Conservation (phyloP, 2,888 invertebrate genomes). For the Chymomyza amoena region DNA sequence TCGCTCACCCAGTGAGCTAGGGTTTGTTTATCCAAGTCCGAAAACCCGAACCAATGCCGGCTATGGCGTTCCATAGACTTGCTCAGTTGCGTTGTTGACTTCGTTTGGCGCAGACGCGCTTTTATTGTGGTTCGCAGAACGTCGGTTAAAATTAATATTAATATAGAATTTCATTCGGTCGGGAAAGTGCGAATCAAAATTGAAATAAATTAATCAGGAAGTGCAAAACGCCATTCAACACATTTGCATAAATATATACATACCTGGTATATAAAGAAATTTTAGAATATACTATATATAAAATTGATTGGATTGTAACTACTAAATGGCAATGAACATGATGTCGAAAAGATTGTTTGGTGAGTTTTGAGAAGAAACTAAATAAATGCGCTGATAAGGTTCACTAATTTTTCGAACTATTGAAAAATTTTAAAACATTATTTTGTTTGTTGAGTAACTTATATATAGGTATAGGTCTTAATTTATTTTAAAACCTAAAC, state of each 20-base stretch:
- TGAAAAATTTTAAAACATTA: too few relatives aligned
- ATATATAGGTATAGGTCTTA: too few relatives aligned
- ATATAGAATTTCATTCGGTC: conserved; percentile 14
- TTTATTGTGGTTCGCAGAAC: conserved; percentile 30
- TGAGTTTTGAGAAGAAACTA: conserved; percentile 28
- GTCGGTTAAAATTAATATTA: conserved; percentile 7
- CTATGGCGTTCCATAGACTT: conserved; percentile 16
- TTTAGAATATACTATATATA: neutral
- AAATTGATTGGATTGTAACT: neutral
- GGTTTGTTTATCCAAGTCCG: conserved; percentile 26
- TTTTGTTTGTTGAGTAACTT: too few relatives aligned
- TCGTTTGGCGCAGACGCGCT: conserved; percentile 44
- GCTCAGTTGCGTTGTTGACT: conserved; percentile 50
- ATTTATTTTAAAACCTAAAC: too few relatives aligned
- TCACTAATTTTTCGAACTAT: too few relatives aligned
- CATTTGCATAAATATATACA: conserved; percentile 15
- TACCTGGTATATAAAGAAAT: neutral
- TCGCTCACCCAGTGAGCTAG: neutral
- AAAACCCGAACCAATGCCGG: conserved; percentile 17
- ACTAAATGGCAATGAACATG: conserved; percentile 30
- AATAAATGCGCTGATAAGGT: neutral
- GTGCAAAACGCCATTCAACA: neutral
- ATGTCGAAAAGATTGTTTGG: conserved; percentile 47
- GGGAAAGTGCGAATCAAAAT: conserved; percentile 24
- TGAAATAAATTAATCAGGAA: conserved; percentile 29